Base-by-base conservation (phyloP, 2,888 invertebrate species). In the Caradrina kadenii region DNA sequence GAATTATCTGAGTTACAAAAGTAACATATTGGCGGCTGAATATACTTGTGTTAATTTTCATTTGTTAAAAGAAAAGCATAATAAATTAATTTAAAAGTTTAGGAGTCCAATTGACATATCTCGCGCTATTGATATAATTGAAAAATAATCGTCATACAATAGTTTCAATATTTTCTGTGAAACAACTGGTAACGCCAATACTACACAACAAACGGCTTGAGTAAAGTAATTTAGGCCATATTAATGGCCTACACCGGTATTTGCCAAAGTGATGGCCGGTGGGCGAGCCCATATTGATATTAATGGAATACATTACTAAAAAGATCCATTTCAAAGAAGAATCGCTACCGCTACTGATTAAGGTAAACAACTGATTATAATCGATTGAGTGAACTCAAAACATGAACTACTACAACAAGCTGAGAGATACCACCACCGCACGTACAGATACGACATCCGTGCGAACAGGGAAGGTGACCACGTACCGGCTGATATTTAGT, bases 361-460 rank as follows among this genome's bases (percentile, higher is more conserved):
- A 93, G 99, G 99, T 19, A 99, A 98, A 91, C 98, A 98, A 88
- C 95, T 99, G 78, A 94, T 98, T 55, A 96, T 97, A 88, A 99
- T 99, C 80, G 98, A 98, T 17, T 96, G 99, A 82, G 98, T 99
- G 17, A 97, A 97, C 72, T 97, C 97, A 21, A 97, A 97, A 81
- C 98, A 98, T 88, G 98, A 98, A 91, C 97, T 98, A 81, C 94
- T 99, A 10, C 99, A 99, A 92, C 99, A 99, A 90, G 99, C 99
- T 0, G 99, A 99, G 89, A 96, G 99, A 65, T 99, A 99, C 93
- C 98, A 99, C 91, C 98, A 98, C 76, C 97, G 97, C 79, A 99
- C 98, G 0, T 99, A 99, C 91, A 99, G 98, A 6, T 99, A 99
- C 89, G 99, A 99, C 85, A 97, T 99, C 83, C 99, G 99, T 0